phyloP scores from a whole-genome alignment of 2,888 invertebrate genomes.

The Rotaria macrura region DNA sequence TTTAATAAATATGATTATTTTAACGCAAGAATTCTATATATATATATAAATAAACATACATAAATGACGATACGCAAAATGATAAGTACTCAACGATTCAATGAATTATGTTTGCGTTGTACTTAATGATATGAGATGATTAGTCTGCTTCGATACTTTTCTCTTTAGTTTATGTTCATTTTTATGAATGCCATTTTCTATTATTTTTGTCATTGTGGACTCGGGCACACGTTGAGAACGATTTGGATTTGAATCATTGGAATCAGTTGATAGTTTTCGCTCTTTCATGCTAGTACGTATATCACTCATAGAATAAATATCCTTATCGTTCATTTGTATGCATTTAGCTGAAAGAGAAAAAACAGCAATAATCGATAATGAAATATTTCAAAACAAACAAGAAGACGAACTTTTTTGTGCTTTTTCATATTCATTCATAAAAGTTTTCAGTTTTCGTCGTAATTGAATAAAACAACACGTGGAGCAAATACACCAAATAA shows the following conservation, averaged over 20 bases:
- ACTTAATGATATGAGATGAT: background rate
- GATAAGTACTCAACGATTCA: background rate
- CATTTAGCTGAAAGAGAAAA: background rate
- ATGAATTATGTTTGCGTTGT: background rate
- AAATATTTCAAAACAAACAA: background rate
- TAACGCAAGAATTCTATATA: too few relatives aligned
- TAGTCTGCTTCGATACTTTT: background rate
- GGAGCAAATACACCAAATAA: background rate
- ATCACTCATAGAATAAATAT: background rate
- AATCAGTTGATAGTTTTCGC: background rate
- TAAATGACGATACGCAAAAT: background rate
- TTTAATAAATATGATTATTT: background rate
- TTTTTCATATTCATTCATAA: background rate
- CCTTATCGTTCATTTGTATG: too few relatives aligned
- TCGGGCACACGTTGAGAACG: background rate
- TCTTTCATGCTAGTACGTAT: background rate
- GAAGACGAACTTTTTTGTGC: background rate
- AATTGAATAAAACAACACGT: background rate
- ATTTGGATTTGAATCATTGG: background rate
- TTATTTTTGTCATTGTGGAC: background rate
- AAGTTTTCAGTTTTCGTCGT: background rate
- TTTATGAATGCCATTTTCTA: background rate
- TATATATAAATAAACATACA: background rate
- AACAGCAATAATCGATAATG: background rate
- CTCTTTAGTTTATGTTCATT: background rate